A percentile compares a stretch with the other conserved stretches of the same genome.
Conservation (phyloP, 1,140 invertebrate species). For the Saxidomus purpurata region DNA sequence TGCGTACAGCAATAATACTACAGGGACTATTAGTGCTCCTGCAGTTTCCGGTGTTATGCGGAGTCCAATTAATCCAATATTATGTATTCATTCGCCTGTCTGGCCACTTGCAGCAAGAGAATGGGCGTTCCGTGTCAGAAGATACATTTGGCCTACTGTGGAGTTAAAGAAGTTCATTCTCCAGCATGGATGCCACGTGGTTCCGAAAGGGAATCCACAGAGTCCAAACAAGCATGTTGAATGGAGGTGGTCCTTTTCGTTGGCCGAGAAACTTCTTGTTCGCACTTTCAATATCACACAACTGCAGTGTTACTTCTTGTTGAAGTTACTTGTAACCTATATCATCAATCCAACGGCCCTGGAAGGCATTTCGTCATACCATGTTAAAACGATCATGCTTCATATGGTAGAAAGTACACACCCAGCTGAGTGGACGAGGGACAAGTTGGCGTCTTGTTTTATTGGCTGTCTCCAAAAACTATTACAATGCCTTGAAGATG, state of each 20-base stretch:
- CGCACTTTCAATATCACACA: slow-evolving; percentile 61
- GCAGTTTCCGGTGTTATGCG: slow-evolving; percentile 58
- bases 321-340: slow-evolving; percentile 52
- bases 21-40: slow-evolving; percentile 45
- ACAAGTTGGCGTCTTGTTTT: slow-evolving; percentile 50
- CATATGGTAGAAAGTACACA: slow-evolving; percentile 60
- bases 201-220: slow-evolving; percentile 49
- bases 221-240: slow-evolving; percentile 60
- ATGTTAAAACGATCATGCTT: slow-evolving; percentile 62
- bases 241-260: slow-evolving; percentile 64
- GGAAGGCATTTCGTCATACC: slow-evolving; percentile 49
- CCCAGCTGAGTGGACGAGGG: slow-evolving; percentile 52
- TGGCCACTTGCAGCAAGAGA: slow-evolving; percentile 64
- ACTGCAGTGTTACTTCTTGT: slow-evolving; percentile 61
- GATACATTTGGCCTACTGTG: slow-evolving; percentile 55
- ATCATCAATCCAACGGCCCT: slow-evolving; percentile 46
- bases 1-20: slow-evolving; percentile 56
- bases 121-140: slow-evolving; percentile 54
- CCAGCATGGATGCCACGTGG: slow-evolving; percentile 62
- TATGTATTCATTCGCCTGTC: slow-evolving; percentile 64
- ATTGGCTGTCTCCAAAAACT: slow-evolving; percentile 61
- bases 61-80: slow-evolving; percentile 29
- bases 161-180: slow-evolving; percentile 61
- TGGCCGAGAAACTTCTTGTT: slow-evolving; percentile 59
- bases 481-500: slow-evolving; percentile 54